Evolutionary conservation across 2,888 invertebrate genomes (phyloP).

Genomic region (Vanessa cardui): DNA sequence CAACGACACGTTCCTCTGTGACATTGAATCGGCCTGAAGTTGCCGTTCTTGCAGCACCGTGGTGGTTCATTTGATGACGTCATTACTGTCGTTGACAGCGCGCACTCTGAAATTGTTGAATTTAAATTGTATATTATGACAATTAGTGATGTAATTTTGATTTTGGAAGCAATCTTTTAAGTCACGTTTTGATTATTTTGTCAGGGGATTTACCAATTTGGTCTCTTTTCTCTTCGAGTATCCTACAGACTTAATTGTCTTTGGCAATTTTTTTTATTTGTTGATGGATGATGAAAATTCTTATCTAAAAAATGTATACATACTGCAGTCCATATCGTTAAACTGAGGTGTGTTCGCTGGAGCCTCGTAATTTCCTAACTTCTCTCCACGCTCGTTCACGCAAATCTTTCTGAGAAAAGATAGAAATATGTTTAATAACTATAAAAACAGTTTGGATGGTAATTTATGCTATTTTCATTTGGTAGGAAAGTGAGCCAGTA

Average conservation of each 20-base stretch:
- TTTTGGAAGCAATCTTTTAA: too few species aligned
- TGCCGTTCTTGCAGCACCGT: constrained; percentile 85
- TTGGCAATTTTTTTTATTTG: too few species aligned
- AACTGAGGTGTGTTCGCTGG: constrained; percentile 62
- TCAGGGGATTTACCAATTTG: too few species aligned
- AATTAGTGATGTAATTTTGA: too few species aligned
- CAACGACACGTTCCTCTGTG: constrained; percentile 84
- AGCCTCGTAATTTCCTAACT: constrained; percentile 78
- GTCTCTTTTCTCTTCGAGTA: too few species aligned
- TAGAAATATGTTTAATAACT: background rate
- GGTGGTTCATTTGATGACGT: constrained; percentile 72
- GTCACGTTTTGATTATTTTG: too few species aligned
- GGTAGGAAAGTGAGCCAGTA: too few species aligned
- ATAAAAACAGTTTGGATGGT: too few species aligned
- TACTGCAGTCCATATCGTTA: constrained; percentile 84
- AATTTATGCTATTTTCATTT: too few species aligned
- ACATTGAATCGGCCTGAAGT: constrained; percentile 84
- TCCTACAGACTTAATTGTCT: too few species aligned
- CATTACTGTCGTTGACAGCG: constrained; percentile 77
- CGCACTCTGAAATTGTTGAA: constrained; percentile 82
- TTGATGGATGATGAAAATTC: background rate
- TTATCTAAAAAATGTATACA: constrained; percentile 56
- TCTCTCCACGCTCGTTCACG: constrained; percentile 79
- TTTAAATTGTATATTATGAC: too few species aligned
- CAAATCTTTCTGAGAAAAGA: constrained; percentile 78